Base-by-base conservation (phyloP, 2,113 vertebrate genomes). In the Phyllopteryx taeniolatus region DNA sequence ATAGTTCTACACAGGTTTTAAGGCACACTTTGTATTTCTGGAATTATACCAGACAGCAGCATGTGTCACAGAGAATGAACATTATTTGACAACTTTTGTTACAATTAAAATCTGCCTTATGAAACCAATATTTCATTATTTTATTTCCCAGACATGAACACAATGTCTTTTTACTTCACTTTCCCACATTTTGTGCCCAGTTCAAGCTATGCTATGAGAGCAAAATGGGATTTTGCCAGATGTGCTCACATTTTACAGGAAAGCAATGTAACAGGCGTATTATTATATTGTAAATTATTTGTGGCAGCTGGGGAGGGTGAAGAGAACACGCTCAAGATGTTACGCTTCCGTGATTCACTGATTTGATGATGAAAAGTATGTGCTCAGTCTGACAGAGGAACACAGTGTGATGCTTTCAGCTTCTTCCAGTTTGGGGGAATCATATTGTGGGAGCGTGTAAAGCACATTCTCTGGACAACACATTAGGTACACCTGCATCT, bases 281-380 rank as follows among this genome's bases (percentile, higher is more conserved):
- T 62, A 79, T 87, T 84, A 79, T 80, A 78, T 84, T 82, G 81
- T 65, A 80, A 67, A 82, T 80, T 74, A 78, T 76, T 42, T 74
- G 76, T 75, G 83, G 86, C 85, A 89, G 83, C 87, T 83, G 83
- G 70, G 79, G 82, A 83, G 56, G 22, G 53, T 63, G 22, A 61
- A 42, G 66, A 66, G 68, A 67, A 64, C 63, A 76, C 68, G 51
- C 65, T 71, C 67, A 75, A 68, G 51, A 68, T 70, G 44, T 22
- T 74, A 73, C 63, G 71, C 72, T 61, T 64, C 74, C 70, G 57
- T 68, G 79, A 85, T 78, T 74, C 69, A 67, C 60, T 33, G 77
- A 60, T 82, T 49, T 78, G 77, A 81, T 79, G 74, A 74, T 79
- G 69, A 69, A 31, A n/a, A 22, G 22, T 19, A 69, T 27, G 65